Conservation (phyloP, 1,140 invertebrate species). For the Marisa cornuarietis region DNA sequence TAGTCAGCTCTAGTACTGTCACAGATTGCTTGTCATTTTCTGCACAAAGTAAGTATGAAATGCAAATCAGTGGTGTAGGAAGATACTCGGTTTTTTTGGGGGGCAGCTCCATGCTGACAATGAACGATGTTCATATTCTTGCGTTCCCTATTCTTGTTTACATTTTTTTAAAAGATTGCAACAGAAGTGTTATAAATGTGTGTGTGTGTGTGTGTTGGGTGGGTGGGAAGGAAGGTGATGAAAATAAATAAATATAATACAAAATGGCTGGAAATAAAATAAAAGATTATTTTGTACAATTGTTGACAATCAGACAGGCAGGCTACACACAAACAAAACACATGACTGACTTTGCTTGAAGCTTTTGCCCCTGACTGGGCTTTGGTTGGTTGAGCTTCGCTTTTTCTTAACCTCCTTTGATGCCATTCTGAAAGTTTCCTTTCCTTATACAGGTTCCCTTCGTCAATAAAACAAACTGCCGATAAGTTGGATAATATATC, state of each 20-base stretch:
- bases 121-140: too few species aligned
- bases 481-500: too few species aligned
- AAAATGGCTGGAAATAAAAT: neutral
- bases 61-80: too few species aligned
- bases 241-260: neutral
- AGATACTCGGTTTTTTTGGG: too few species aligned
- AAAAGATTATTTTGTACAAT: neutral
- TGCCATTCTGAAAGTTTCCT: slow-evolving; percentile 1
- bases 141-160: too few species aligned
- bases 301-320: neutral
- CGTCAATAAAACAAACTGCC: too few species aligned
- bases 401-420: slow-evolving; percentile 12
- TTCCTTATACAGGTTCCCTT: too few species aligned
- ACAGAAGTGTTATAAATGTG: too few species aligned
- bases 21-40: neutral
- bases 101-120: too few species aligned
- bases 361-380: neutral
- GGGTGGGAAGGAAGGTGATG: neutral
- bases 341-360: slow-evolving; percentile 2
- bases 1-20: neutral
- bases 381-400: slow-evolving; percentile 1
- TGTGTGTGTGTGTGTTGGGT: too few species aligned
- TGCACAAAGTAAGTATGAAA: neutral
- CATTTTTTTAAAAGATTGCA: too few species aligned
- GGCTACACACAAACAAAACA: neutral